Evolutionary conservation across 2,888 invertebrate species (phyloP).

Genomic region (Nymphalis polychloros): DNA sequence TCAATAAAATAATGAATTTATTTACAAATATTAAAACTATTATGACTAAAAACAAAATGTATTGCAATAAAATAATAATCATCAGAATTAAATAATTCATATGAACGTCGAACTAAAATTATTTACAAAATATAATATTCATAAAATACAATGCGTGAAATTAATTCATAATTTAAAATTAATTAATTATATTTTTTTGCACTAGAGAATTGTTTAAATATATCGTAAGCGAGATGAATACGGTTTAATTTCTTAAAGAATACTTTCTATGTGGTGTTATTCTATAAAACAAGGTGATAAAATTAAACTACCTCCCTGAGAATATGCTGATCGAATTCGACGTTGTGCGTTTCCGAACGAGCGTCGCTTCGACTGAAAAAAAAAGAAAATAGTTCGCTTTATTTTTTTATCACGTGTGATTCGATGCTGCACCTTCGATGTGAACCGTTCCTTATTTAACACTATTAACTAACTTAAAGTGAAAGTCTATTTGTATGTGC

Average conservation of each 20-base stretch:
- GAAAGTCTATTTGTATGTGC: too few relatives aligned
- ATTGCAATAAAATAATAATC: constrained; percentile 29
- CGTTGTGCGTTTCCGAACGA: constrained; percentile 86
- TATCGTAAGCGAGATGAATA: constrained; percentile 12
- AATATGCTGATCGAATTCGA: constrained; percentile 89
- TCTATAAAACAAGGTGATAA: constrained; percentile 5
- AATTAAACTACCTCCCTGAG: constrained; percentile 85
- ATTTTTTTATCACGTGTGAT: too few relatives aligned
- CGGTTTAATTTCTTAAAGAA: constrained; percentile 12
- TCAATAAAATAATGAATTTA: constrained; percentile 30
- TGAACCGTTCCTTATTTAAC: too few relatives aligned
- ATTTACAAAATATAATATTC: constrained; percentile 39
- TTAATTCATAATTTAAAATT: constrained; percentile 4
- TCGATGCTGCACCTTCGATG: too few relatives aligned
- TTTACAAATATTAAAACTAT: constrained; percentile 28
- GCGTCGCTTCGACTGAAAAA: constrained; percentile 85
- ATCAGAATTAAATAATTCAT: constrained; percentile 38
- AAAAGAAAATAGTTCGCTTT: constrained; percentile 31
- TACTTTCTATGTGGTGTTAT: constrained; percentile 17
- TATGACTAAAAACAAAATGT: constrained; percentile 29
- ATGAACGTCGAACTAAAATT: constrained; percentile 28
- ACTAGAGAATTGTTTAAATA: constrained; percentile 9
- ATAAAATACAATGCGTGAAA: constrained; percentile 27
- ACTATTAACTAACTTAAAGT: too few relatives aligned
- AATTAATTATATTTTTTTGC: constrained; percentile 19